A percentile compares a stretch with the other conserved stretches of the same genome.
Evolutionary conservation across 1,140 invertebrate genomes (phyloP).

Genomic region (Drosophila nebulosa): DNA sequence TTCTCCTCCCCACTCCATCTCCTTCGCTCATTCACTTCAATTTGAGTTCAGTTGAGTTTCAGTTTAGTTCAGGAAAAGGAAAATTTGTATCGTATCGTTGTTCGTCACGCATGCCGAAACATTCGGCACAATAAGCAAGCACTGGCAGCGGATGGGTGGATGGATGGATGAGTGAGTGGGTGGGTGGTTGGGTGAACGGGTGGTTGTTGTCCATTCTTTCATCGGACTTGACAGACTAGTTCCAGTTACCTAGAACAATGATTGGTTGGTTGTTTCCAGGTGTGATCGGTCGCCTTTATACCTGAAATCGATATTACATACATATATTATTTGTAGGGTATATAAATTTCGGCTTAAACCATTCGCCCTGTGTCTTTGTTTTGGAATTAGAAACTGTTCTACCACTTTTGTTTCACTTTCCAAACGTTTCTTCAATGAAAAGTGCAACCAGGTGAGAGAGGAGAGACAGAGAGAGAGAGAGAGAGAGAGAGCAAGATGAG

Average conservation of each 20-base stretch:
- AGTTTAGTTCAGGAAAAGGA: conserved; percentile 23
- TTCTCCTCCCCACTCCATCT: too few relatives aligned
- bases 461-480: neutral
- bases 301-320: too few relatives aligned
- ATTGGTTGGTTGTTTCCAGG: too few relatives aligned
- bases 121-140: conserved; percentile 67
- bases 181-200: neutral
- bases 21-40: conserved; percentile 34
- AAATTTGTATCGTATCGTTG: conserved; percentile 69
- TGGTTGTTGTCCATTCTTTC: neutral
- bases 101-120: conserved; percentile 78
- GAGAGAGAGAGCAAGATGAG: neutral
- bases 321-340: too few relatives aligned
- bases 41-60: neutral
- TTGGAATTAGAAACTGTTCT: neutral
- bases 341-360: neutral
- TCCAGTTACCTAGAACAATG: neutral
- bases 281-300: too few relatives aligned
- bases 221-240: neutral
- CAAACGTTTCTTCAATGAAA: conserved; percentile 65
- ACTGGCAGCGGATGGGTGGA: neutral
- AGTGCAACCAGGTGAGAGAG: neutral
- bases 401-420: conserved; percentile 48
- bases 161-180: neutral
- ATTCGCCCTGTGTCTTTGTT: neutral